Base-by-base conservation (phyloP, 2,888 invertebrate genomes). In the Parascotia fuliginaria region DNA sequence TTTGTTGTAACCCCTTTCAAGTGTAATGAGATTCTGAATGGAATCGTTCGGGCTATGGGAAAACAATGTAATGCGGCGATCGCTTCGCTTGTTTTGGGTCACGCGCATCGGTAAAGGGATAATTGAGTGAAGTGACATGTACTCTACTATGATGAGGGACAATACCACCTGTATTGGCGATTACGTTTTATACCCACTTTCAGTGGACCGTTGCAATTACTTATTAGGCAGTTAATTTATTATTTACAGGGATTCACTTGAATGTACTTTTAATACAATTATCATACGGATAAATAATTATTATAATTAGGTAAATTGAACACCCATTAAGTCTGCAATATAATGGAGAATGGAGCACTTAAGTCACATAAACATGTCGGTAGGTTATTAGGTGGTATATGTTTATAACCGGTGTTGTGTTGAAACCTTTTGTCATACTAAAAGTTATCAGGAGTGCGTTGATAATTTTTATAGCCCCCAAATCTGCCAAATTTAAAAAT, bases 1-100 rank as follows among this genome's bases (percentile, higher is more conserved):
- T 90, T 85, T 89, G 87, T 90, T 85, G 85, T 84, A 79, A 77
- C 83, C 79, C 84, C 85, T 89, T 89, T 85, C 83, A 79, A 87
- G 81, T 86, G 87, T 92, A 90, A 92, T 91, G 89, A 87, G 90
- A 89, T 89, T 91, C 89, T 89, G 87, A 91, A 91, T 91, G 89
- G 89, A 87, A 87, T 83, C 75, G 82, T 65, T 73, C 67, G 65
- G 68, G 72, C 81, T 88, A 87, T 92, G 89, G 89, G 89, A 89
- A 89, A 90, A 90, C 90, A 89, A 89, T 89, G 79, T 79, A 70
- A 73, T 64, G 68, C 48, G 66, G 73, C 70, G 77, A 76, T 75
- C 75, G 60, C 65, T 74, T 70, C 71, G 75, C 79, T 83, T 78
- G 83, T 85, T 87, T 87, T 83, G 75, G 89, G 86, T 87, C 89